Percentiles rank a stretch among this genome's conserved stretches.
These are phyloP conservation scores for Serranus cabrilla DNA, from an alignment of 2,797 vertebrate genomes.

Conservation along the genomic window DNA sequence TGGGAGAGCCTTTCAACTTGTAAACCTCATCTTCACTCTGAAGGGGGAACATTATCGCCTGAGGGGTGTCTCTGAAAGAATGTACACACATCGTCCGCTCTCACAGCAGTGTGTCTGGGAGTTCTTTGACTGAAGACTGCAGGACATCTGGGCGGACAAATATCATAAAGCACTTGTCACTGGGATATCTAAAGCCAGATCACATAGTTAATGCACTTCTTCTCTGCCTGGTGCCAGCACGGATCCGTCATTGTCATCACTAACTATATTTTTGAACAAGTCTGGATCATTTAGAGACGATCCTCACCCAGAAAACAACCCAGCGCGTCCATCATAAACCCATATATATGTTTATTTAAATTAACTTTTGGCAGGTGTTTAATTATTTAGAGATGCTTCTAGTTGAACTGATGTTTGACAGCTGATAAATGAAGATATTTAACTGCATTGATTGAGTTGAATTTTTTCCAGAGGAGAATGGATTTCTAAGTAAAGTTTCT, in stretches of 20 bases:
- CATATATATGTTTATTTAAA: too few species aligned
- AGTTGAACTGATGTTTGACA: neutral
- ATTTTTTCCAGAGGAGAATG: neutral
- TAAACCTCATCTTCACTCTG: slow-evolving; percentile 47
- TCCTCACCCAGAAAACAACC: too few species aligned
- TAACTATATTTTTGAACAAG: neutral
- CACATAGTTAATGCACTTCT: neutral
- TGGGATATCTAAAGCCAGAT: slow-evolving; percentile 15
- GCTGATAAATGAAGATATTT: neutral
- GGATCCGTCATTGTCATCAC: neutral
- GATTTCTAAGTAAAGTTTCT: slow-evolving; percentile 18
- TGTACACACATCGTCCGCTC: slow-evolving; percentile 18
- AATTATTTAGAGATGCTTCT: neutral
- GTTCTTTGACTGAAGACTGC: slow-evolving; percentile 28
- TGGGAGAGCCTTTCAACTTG: slow-evolving; percentile 36
- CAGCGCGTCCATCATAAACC: too few species aligned
- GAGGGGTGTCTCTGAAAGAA: slow-evolving; percentile 32
- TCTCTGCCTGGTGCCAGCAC: neutral
- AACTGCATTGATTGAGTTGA: neutral
- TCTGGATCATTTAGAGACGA: too few species aligned
- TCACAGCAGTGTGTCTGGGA: slow-evolving; percentile 27
- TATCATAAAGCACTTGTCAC: slow-evolving; percentile 24
- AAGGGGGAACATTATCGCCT: slow-evolving; percentile 32
- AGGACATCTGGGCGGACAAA: slow-evolving; percentile 33
- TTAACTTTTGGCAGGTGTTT: neutral